Percentiles rank a stretch among this genome's conserved stretches.
Conservation (phyloP, 2,113 vertebrate genomes). For the Hystrix cristata region DNA sequence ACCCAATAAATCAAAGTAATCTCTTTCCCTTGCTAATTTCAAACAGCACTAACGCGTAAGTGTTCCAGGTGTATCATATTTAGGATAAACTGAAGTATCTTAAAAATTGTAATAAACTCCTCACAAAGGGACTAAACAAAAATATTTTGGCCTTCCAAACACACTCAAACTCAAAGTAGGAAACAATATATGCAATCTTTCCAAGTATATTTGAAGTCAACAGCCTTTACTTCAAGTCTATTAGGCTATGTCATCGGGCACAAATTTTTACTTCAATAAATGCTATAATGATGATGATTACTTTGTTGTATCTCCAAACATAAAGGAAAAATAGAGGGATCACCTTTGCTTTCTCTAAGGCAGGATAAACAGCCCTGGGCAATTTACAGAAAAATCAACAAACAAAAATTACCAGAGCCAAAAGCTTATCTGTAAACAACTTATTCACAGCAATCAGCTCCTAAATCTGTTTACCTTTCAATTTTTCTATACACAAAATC, state of each 20-base stretch:
- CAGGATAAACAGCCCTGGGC: background rate
- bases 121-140: background rate
- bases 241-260: background rate
- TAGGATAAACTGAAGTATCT: constrained; percentile 36
- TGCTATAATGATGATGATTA: background rate
- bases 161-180: background rate
- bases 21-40: background rate
- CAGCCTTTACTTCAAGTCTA: background rate
- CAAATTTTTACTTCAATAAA: constrained; percentile 64
- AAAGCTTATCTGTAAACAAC: constrained; percentile 13
- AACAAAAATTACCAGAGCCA: background rate
- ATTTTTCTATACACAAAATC: background rate
- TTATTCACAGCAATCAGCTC: background rate
- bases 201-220: background rate
- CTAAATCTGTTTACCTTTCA: constrained; percentile 25
- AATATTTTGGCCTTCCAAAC: background rate
- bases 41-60: background rate
- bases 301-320: constrained; percentile 3
- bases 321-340: constrained; percentile 64
- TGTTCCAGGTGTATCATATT: background rate
- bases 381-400: background rate
- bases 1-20: constrained; percentile 44
- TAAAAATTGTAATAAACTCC: background rate
- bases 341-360: background rate
- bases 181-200: background rate